Conservation (phyloP, 92 coral and sea anemone species). For the Hydrozoanthus gracilis region DNA sequence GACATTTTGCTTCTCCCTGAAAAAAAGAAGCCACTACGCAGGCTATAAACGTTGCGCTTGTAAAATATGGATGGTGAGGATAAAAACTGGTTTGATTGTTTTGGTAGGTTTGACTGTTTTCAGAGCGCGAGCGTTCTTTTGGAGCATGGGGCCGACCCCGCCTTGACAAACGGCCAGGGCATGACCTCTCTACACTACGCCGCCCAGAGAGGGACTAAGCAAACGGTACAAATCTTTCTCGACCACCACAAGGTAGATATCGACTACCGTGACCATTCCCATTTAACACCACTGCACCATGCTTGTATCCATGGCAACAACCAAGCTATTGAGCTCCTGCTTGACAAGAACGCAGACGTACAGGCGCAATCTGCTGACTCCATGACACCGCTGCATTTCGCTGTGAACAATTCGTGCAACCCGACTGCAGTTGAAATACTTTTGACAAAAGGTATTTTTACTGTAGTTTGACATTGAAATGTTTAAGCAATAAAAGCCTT, state of each 20-base stretch:
- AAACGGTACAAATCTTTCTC: conserved; percentile 10
- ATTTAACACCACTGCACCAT: conserved; percentile 47
- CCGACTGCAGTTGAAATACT: background rate
- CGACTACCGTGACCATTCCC: conserved; percentile 44
- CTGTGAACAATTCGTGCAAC: background rate
- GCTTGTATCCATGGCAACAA: conserved; percentile 53
- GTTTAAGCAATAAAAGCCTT: background rate
- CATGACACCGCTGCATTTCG: conserved; percentile 15
- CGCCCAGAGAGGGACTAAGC: conserved; percentile 17
- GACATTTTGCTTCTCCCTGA: too few relatives aligned
- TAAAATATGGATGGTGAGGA: background rate
- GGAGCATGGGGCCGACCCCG: conserved; percentile 26
- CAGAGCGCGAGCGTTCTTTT: conserved; percentile 17
- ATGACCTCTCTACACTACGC: conserved; percentile 27
- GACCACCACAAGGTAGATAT: conserved; percentile 32
- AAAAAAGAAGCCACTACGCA: background rate
- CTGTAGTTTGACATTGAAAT: background rate
- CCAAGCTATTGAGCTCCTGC: conserved; percentile 22
- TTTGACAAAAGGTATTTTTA: conserved; percentile 26
- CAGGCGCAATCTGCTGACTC: conserved; percentile 4
- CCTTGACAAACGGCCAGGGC: background rate
- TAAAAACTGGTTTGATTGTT: background rate
- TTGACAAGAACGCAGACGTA: conserved; percentile 28
- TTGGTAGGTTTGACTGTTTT: conserved; percentile 20
- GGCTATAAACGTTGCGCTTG: background rate